These are phyloP conservation scores for Campoletis raptor DNA, from an alignment of 2,888 invertebrate species.

Conservation along the genomic window DNA sequence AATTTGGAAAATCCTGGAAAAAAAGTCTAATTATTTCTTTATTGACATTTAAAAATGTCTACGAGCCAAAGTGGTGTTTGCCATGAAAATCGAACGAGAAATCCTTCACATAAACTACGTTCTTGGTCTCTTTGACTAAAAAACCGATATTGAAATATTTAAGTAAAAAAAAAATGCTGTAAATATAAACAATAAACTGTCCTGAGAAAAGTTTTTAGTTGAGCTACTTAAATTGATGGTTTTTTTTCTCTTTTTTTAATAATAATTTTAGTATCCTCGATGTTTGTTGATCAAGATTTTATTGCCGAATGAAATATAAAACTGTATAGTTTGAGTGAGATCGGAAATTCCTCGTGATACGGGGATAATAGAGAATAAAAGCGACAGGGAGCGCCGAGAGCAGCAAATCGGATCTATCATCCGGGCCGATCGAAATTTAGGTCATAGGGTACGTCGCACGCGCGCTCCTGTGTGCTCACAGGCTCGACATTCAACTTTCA, in stretches of 20 bases:
- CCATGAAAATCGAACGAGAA: too few relatives aligned
- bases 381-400: slow-evolving; percentile 30
- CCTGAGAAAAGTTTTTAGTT: too few relatives aligned
- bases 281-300: slow-evolving; percentile 1
- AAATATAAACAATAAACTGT: too few relatives aligned
- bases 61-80: too few relatives aligned
- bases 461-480: slow-evolving; percentile 19
- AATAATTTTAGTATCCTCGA: neutral
- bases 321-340: slow-evolving; percentile 33
- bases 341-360: slow-evolving; percentile 34
- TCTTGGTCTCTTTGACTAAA: too few relatives aligned
- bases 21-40: too few relatives aligned
- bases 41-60: too few relatives aligned
- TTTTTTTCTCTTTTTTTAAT: neutral
- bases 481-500: slow-evolving; percentile 4
- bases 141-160: too few relatives aligned
- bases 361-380: slow-evolving; percentile 27
- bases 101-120: too few relatives aligned
- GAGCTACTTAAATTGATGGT: too few relatives aligned
- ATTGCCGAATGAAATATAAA: slow-evolving; percentile 23
- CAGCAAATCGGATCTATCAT: slow-evolving; percentile 50
- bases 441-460: slow-evolving; percentile 57
- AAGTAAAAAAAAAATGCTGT: too few relatives aligned
- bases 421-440: slow-evolving; percentile 65
- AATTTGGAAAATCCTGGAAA: too few relatives aligned